Evolutionary conservation across 2,113 vertebrate species (phyloP).

Genomic region (Oreochromis aureus): DNA sequence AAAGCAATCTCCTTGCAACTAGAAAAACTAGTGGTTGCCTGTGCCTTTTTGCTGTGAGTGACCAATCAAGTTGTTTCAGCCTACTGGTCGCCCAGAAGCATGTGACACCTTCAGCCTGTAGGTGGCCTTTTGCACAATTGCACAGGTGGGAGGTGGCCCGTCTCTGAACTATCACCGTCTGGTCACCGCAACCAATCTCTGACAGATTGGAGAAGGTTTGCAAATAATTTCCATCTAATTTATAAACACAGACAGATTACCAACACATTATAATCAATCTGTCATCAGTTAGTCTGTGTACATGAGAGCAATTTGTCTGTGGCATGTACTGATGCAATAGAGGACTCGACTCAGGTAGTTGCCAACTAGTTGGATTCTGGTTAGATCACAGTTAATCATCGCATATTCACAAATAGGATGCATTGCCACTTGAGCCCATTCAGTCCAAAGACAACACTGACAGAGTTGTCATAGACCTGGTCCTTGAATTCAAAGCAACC

Average conservation of each 20-base stretch:
- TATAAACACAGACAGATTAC: not conserved
- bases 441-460: not conserved
- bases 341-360: not conserved
- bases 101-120: not conserved
- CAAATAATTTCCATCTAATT: not conserved
- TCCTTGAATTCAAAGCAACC: not conserved
- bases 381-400: not conserved
- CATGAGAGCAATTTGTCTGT: not conserved
- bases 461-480: no score
- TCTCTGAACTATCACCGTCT: not conserved
- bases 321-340: not conserved
- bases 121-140: not conserved
- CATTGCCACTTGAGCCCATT: not conserved
- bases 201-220: not conserved
- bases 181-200: not conserved
- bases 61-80: not conserved
- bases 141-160: not conserved
- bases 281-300: not conserved
- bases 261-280: not conserved
- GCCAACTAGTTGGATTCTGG: not conserved
- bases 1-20: not conserved
- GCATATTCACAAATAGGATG: not conserved
- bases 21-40: not conserved
- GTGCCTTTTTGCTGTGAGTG: not conserved
- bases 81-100: fast-evolving